Percentiles rank a stretch among this genome's conserved stretches.
Evolutionary conservation across 2,888 invertebrate species (phyloP).

Genomic region (Dasysyrphus tricinctus): DNA sequence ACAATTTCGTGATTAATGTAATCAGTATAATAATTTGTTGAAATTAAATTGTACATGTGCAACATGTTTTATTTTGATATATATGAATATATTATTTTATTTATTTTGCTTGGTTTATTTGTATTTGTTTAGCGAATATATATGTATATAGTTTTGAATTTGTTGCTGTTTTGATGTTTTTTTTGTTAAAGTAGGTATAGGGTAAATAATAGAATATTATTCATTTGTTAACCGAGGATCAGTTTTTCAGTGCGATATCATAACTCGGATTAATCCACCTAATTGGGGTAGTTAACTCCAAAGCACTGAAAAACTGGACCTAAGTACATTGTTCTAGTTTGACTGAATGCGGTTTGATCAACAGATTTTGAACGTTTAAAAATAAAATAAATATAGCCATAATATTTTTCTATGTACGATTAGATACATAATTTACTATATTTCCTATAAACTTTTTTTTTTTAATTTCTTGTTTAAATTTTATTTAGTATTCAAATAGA

Average conservation of each 20-base stretch:
- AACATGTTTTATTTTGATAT: conserved; percentile 77
- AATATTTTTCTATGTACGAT: conserved; percentile 36
- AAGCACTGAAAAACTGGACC: too few relatives aligned
- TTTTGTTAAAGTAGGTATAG: conserved; percentile 6
- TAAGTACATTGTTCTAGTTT: conserved; percentile 42
- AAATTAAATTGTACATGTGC: conserved; percentile 78
- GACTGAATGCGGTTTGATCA: conserved; percentile 30
- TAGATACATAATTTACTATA: conserved; percentile 34
- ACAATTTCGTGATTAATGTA: conserved; percentile 78
- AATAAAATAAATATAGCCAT: conserved; percentile 54
- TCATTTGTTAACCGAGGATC: background rate
- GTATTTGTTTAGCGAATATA: conserved; percentile 68
- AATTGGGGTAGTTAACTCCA: too few relatives aligned
- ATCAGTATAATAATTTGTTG: conserved; percentile 77
- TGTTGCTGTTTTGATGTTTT: conserved; percentile 57
- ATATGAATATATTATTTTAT: conserved; percentile 72
- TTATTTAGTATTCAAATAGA: conserved; percentile 69
- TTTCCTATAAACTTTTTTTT: conserved; percentile 5
- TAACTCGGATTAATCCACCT: too few relatives aligned
- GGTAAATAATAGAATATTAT: conserved; percentile 44
- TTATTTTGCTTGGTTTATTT: conserved; percentile 55
- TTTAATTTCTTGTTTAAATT: conserved; percentile 43
- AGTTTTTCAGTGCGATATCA: too few relatives aligned
- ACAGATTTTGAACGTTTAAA: conserved; percentile 15
- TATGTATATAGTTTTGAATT: conserved; percentile 61